Evolutionary conservation across 2,888 invertebrate species (phyloP), one percentile per base, ranked within the genome.

Genomic region (Oithona nana): DNA sequence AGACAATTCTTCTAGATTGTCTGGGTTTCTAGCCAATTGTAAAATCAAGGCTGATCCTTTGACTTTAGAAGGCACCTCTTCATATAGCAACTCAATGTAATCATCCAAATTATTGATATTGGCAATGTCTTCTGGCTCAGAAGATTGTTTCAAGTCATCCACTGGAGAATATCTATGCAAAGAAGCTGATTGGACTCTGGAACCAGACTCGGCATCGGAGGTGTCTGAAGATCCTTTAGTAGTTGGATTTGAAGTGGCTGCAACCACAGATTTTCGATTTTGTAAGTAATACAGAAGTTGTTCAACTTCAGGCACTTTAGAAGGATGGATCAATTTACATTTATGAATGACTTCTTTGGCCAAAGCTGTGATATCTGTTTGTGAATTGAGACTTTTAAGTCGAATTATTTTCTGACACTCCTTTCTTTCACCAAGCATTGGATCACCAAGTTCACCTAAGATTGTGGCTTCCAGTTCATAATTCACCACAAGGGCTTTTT

Each of bases 11-110:
- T 88, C 84, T 66, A 98, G 79, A 78, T 98, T 95, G 71, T 94
- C 92, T 13, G 90, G 86, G 74, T 90, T 86, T 70, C 92, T 80
- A 2, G 94, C 88, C 65, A 98, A 79, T 74, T 93, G 88, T 59
- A 94, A 77, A 66, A 98, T 88, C 66, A 90, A 78, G 28, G 86
- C 84, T 4, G 95, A 90, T 28, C 94, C 97, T 73, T 74, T 70
- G 56, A 93, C 84, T 77, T 95, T 93, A 70, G 93, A 93, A 30
- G 74, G 70, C 20, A 76, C 69, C 67, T 94, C 94, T 75, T 98
- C 97, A 74, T 98, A 98, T 24, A 98, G 77, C 66, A 95, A 75
- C 74, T 97, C 97, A 62, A 97, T 86, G 75, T 98, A 98, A 69
- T 85, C 86, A 72, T 95, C 89, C 66, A 95, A 80, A 48, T 62